Evolutionary conservation across 2,888 invertebrate species (phyloP).

Genomic region (Elegia similella): DNA sequence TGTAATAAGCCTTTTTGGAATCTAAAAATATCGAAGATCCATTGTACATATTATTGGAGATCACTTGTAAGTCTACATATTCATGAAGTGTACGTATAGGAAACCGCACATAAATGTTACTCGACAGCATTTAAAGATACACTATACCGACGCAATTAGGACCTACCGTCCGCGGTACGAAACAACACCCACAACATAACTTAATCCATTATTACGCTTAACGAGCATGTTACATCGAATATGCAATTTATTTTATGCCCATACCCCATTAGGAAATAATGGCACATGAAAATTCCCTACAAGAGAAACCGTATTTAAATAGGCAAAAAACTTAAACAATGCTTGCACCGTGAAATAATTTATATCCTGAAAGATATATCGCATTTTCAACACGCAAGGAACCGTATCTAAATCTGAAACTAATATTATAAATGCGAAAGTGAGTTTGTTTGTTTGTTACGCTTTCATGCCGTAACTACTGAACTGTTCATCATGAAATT

Average conservation of each 20-base stretch:
- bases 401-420: no score
- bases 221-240: constrained; percentile 26
- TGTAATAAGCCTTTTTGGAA: no score
- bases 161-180: neutral
- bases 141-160: neutral
- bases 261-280: constrained; percentile 25
- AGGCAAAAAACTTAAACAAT: neutral
- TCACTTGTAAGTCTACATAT: no score
- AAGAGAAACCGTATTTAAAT: neutral
- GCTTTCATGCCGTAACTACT: no score
- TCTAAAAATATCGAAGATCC: no score
- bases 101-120: neutral
- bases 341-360: constrained; percentile 3
- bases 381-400: no score
- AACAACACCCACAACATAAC: constrained; percentile 16
- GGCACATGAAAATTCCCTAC: constrained; percentile 4
- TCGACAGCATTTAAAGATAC: neutral
- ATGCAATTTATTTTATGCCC: constrained; percentile 28
- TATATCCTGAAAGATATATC: no score
- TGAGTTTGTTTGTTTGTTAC: no score
- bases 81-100: no score
- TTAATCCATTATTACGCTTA: constrained; percentile 26
- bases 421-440: no score
- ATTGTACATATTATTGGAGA: no score
- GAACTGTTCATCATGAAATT: no score